Conservation (phyloP, 1,140 invertebrate genomes). For the Tetramorium simillimum region DNA sequence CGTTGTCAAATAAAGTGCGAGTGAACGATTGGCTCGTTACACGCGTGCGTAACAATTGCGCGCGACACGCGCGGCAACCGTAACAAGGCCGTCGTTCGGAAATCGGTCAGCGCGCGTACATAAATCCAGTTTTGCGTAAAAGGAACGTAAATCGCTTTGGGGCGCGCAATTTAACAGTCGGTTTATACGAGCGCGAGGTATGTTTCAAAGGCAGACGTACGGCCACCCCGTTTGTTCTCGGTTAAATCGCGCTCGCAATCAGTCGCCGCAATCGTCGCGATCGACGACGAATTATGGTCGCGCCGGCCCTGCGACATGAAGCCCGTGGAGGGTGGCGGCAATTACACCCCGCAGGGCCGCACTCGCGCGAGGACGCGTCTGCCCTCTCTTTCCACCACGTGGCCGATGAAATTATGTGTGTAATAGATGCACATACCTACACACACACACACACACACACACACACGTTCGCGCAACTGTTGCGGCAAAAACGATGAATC, state of each 20-base stretch:
- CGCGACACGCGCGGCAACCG: background rate
- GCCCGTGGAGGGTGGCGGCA: conserved; percentile 35
- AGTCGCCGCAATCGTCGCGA: conserved; percentile 65
- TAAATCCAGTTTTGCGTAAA: conserved; percentile 60
- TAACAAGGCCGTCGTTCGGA: conserved; percentile 12
- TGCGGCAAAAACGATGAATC: conserved; percentile 36
- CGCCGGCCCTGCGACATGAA: conserved; percentile 67
- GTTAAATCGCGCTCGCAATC: conserved; percentile 74
- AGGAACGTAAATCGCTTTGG: conserved; percentile 69
- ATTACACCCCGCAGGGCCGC: conserved; percentile 50
- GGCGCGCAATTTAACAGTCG: conserved; percentile 66
- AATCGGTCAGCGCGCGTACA: background rate
- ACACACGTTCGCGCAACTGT: conserved; percentile 7
- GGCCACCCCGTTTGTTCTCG: conserved; percentile 61
- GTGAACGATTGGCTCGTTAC: background rate
- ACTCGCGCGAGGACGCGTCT: conserved; percentile 35
- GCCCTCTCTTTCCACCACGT: conserved; percentile 12
- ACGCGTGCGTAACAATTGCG: background rate
- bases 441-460: background rate
- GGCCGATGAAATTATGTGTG: conserved; percentile 51
- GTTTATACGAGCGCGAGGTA: conserved; percentile 60
- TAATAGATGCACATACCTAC: conserved; percentile 4
- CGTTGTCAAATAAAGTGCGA: background rate
- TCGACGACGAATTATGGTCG: conserved; percentile 75
- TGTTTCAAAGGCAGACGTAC: conserved; percentile 68